Conservation (phyloP, 2,113 vertebrate genomes). For the Triplophysa tibetana region DNA sequence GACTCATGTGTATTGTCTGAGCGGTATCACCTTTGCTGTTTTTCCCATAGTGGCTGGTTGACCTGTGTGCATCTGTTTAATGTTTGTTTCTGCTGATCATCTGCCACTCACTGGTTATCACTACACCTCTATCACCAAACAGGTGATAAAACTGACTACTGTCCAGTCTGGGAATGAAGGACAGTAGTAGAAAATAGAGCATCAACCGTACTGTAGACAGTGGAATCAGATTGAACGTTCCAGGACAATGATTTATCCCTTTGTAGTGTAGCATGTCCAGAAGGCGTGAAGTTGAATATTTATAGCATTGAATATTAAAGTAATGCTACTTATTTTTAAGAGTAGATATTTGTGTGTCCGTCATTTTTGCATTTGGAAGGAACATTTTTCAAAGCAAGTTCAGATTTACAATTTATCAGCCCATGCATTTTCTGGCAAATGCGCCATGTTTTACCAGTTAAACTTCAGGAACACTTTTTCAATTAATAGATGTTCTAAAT, state of each 20-base stretch:
- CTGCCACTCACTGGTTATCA: conserved; percentile 69
- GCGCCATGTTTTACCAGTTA: no score
- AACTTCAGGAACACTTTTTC: no score
- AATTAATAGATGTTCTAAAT: no score
- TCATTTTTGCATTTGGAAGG: no score
- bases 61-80: conserved; percentile 63
- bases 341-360: background rate
- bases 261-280: background rate
- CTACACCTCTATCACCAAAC: conserved; percentile 55
- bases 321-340: no score
- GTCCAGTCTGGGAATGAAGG: conserved; percentile 47
- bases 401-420: no score
- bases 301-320: background rate
- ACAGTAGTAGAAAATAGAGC: conserved; percentile 36
- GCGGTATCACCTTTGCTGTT: conserved; percentile 54
- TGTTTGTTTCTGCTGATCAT: conserved; percentile 71
- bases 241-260: background rate
- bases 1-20: conserved; percentile 55
- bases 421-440: no score
- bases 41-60: conserved; percentile 58
- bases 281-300: background rate
- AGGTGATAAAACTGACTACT: conserved; percentile 65
- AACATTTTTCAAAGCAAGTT: no score
- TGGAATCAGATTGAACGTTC: conserved; percentile 9
- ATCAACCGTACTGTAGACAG: conserved; percentile 3